These are phyloP conservation scores for Ormyrus rosae DNA, from an alignment of 2,888 invertebrate species.

Conservation along the genomic window DNA sequence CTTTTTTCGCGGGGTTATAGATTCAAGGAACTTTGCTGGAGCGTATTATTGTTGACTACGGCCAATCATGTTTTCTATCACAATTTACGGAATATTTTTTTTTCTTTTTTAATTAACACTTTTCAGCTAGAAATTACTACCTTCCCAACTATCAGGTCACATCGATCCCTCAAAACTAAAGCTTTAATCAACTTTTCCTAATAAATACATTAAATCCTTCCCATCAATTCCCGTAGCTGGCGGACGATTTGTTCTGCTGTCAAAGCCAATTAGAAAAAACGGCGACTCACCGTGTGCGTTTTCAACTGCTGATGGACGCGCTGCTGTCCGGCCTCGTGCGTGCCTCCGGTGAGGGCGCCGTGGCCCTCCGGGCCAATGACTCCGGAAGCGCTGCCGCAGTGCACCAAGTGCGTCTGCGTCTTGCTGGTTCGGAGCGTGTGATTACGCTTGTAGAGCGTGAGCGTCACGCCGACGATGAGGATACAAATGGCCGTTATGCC, in stretches of 20 bases:
- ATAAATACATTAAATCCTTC: no score
- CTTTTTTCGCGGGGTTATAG: neutral
- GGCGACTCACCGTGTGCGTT: slow-evolving; percentile 41
- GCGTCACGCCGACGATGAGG: slow-evolving; percentile 69
- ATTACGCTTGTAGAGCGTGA: slow-evolving; percentile 69
- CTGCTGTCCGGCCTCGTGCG: slow-evolving; percentile 44
- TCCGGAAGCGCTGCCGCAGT: slow-evolving; percentile 51
- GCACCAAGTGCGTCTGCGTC: slow-evolving; percentile 63
- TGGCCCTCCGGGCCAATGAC: neutral
- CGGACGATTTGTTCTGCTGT: no score
- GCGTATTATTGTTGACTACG: no score
- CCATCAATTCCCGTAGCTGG: no score
- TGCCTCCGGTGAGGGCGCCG: neutral
- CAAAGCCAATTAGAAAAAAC: neutral
- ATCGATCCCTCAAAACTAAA: no score
- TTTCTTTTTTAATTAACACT: neutral
- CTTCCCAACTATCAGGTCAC: no score
- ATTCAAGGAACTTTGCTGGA: no score
- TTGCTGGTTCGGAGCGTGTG: slow-evolving; percentile 65
- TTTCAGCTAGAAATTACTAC: no score
- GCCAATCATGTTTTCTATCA: no score
- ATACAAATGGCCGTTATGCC: slow-evolving; percentile 71
- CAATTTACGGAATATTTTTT: neutral
- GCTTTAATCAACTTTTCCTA: no score
- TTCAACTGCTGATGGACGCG: slow-evolving; percentile 41